Conservation (phyloP, 2,888 invertebrate genomes). For the Gastrophysa polygoni region DNA sequence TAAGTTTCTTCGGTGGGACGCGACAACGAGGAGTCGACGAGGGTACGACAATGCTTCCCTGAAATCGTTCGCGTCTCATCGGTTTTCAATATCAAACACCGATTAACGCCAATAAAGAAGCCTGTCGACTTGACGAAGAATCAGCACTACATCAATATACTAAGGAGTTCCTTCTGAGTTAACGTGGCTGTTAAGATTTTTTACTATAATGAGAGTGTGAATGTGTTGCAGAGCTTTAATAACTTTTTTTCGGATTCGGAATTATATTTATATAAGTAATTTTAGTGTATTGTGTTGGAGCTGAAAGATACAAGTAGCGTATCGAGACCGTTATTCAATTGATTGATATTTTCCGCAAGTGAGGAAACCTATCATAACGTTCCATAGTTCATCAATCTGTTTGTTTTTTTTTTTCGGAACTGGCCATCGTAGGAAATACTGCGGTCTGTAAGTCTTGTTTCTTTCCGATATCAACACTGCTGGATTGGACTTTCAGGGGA, state of each 20-base stretch:
- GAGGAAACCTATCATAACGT: too few species aligned
- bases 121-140: constrained; percentile 31
- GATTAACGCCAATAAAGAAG: constrained; percentile 23
- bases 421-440: too few species aligned
- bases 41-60: background rate
- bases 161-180: constrained; percentile 50
- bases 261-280: constrained; percentile 23
- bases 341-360: too few species aligned
- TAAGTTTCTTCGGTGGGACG: background rate
- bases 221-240: constrained; percentile 47
- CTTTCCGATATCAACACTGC: too few species aligned
- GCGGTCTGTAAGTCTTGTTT: too few species aligned
- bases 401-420: too few species aligned
- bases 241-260: constrained; percentile 25
- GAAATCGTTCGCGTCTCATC: background rate
- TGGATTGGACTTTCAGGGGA: too few species aligned
- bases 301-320: background rate
- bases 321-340: background rate
- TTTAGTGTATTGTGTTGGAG: constrained; percentile 22
- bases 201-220: constrained; percentile 48
- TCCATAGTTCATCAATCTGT: too few species aligned
- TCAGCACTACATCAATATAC: constrained; percentile 33
- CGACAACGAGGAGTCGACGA: background rate
- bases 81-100: background rate
- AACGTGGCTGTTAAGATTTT: constrained; percentile 55